phyloP scores from a whole-genome alignment of 2,797 vertebrate genomes.

The Parauchenoglanis punctatus region DNA sequence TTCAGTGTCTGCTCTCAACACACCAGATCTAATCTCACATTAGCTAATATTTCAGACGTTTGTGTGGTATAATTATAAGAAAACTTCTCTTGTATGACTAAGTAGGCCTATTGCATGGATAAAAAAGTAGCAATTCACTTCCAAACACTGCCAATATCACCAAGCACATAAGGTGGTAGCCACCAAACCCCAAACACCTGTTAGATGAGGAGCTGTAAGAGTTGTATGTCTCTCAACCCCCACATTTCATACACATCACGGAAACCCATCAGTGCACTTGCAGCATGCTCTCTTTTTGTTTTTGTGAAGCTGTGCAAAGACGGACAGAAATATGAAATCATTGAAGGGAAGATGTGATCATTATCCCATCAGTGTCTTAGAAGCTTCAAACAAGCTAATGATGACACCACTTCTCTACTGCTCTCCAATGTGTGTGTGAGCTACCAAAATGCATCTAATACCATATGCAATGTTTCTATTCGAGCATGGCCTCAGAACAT shows the following conservation, averaged over 20 bases:
- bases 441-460: not conserved
- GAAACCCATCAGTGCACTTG: conserved; percentile 31
- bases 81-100: not conserved
- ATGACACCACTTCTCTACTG: not conserved
- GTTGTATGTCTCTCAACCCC: not conserved
- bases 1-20: not conserved
- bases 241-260: conserved; percentile 6
- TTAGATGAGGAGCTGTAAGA: conserved; percentile 39
- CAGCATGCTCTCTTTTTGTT: not conserved
- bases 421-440: not conserved
- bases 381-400: not conserved
- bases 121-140: not conserved
- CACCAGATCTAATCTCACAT: not conserved
- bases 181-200: conserved; percentile 52
- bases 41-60: no score
- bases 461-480: not conserved
- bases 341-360: not conserved
- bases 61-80: not conserved
- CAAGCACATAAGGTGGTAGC: conserved; percentile 22
- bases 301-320: not conserved
- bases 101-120: not conserved
- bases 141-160: conserved; percentile 19
- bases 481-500: not conserved
- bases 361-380: not conserved
- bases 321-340: not conserved